Evolutionary conservation across 2,888 invertebrate species (phyloP).

Genomic region (Agelastica alni): DNA sequence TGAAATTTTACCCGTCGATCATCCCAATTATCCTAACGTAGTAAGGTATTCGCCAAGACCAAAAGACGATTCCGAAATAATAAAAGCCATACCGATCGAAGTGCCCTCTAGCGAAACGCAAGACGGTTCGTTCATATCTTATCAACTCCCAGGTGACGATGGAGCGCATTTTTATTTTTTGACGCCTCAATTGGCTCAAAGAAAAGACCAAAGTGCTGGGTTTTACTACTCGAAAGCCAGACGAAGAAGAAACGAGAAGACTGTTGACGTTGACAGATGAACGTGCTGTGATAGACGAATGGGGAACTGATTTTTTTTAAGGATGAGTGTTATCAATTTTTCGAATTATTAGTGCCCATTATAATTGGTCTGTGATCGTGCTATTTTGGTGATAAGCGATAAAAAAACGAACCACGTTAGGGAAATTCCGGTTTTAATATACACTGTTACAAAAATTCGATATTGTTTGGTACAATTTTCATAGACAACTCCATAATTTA

Average conservation of each 20-base stretch:
- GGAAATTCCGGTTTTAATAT: background rate
- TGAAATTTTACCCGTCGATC: conserved; percentile 59
- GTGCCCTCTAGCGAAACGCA: conserved; percentile 40
- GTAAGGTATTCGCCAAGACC: conserved; percentile 37
- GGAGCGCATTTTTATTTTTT: conserved; percentile 80
- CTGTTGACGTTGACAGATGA: conserved; percentile 38
- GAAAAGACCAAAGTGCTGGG: conserved; percentile 50
- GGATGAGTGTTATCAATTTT: conserved; percentile 8
- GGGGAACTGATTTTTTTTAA: conserved; percentile 16
- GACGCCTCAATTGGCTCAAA: conserved; percentile 67
- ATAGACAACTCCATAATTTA: background rate
- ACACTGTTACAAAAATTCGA: background rate
- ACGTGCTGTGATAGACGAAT: conserved; percentile 23
- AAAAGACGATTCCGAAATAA: conserved; percentile 38
- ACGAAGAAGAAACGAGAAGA: conserved; percentile 36
- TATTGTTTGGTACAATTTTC: background rate
- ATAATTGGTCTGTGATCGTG: conserved; percentile 44
- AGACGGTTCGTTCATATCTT: conserved; percentile 67
- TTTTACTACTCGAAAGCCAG: conserved; percentile 48
- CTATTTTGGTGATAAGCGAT: conserved; percentile 26
- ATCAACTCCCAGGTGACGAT: conserved; percentile 74
- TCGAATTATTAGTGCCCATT: conserved; percentile 40
- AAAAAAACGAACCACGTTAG: conserved; percentile 4
- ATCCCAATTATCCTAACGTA: conserved; percentile 39
- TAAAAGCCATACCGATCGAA: conserved; percentile 48